Base-by-base conservation (phyloP, 2,888 invertebrate species). In the Octonoba sinensis region DNA sequence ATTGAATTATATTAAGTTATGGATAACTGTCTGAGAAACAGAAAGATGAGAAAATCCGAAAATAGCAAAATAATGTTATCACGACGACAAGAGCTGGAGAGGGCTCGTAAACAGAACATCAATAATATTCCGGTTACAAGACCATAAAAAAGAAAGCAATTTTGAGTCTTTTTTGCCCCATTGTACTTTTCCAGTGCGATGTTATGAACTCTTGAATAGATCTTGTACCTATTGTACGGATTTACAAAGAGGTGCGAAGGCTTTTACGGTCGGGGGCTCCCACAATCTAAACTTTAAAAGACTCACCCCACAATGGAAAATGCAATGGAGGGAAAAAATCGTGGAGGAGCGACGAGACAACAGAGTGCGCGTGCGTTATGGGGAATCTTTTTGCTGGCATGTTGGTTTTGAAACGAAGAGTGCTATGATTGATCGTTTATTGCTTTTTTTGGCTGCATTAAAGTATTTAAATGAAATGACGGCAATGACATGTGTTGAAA, bases 241-340 rank as follows among this genome's bases (percentile, higher is more conserved):
- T 11, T 6, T 13, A 81, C 73, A 74, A 81, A 62, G 69, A 81
- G 79, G 79, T 74, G 79, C 79, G 79, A 81, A 81, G 73, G 79
- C 72, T 81, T 81, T 81, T 73, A 81, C 72, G 73, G 79, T 73
- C 62, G 73, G 79, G 72, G 79, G 62, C 60, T 60, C 72, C 79
- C 69, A 81, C 72, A 81, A 81, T 73, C 44, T 47, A 15, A 62
- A 73, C 66, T 66, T 72, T 71, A 79, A 79, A 69, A 67, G 79
- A 67, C 79, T 67, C 56, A 57, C 78, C 54, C 46, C 67, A 81
- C 72, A 81, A 81, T 56, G 51, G n/a, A 64, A 65, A 65, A 51
- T 51, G n/a, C 51, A 44, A 18, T 18, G 36, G 20, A 60, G 27
- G 36, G 36, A 8, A 36, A 36, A 36, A 56, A 46, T 16, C 46